These are phyloP conservation scores for Callithrix jacchus DNA, from an alignment of 2,113 vertebrate genomes.

Conservation along the genomic window DNA sequence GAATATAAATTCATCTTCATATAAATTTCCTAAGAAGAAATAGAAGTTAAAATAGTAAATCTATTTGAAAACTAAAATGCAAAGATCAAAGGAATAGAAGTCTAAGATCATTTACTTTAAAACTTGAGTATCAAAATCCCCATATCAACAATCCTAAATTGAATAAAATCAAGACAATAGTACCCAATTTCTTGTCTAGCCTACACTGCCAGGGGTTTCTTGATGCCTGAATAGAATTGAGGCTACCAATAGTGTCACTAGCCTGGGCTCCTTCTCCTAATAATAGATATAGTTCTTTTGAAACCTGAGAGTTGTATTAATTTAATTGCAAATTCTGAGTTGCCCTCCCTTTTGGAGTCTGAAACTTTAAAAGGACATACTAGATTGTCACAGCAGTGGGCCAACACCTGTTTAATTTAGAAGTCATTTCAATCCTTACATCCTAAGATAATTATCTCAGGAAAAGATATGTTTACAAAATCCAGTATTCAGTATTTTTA, in stretches of 20 bases:
- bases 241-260: not conserved
- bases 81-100: conserved; percentile 22
- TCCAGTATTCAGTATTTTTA: not conserved
- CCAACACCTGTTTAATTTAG: not conserved
- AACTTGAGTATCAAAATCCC: not conserved
- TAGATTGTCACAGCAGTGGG: not conserved
- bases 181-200: not conserved
- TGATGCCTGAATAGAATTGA: not conserved
- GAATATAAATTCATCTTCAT: not conserved
- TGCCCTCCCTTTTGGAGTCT: not conserved
- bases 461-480: not conserved
- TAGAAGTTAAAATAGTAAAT: not conserved
- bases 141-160: not conserved
- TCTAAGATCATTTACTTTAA: not conserved
- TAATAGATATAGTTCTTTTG: not conserved
- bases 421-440: not conserved
- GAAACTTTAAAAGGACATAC: not conserved
- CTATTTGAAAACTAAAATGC: conserved; percentile 41
- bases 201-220: not conserved
- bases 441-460: not conserved
- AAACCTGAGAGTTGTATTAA: not conserved
- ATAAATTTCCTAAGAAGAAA: not conserved
- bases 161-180: not conserved
- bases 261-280: not conserved
- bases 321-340: not conserved